Evolutionary conservation across 1,140 invertebrate genomes (phyloP), one percentile per base, ranked within the genome.

Genomic region (Papilio polyxenes): DNA sequence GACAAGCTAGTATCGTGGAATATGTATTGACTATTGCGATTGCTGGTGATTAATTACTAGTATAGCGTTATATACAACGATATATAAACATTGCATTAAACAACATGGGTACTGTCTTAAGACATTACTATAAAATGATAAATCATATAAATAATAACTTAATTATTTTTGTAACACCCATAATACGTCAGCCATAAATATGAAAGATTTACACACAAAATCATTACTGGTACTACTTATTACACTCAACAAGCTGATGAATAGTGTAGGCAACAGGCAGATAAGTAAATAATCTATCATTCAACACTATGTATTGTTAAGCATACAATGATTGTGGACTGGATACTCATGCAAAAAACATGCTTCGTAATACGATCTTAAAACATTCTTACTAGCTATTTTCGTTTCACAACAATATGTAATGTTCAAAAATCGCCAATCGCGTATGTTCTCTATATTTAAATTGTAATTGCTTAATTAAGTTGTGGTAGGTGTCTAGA

Each of bases 261-360:
- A 80, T 65, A 37, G 15, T 65, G 40, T 23, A 79, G 77, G 69
- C 69, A 80, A 69, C 51, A 80, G 69, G 77, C 59, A 56, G 40
- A 62, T 80, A 65, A 80, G 59, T 6, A 44, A 80, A 40, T 80
- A n/a, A 40, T 3, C 37, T 53, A 59, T 31, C 13, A 20, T 17
- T 76, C 17, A 44, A 48, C 17, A 75, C 11, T 23, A n/a, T 75
- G 13, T 31, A 65, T 65, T 3, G 62, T 72, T 69, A 37, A 40
- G 31, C 65, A 31, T 37, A 40, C 65, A 17, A 31, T 72, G 65
- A 72, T 72, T 72, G 65, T 40, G 1, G 65, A 1, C 65, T 69
- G 4, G 4, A 11, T 69, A 37, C 23, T 69, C 11, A 9, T 17
- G 23, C 23, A 65, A 72, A 72, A 40, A 37, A 72, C 62, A 11